These are phyloP conservation scores for Drosophila subquinaria DNA, from an alignment of 2,888 invertebrate genomes.

Conservation along the genomic window DNA sequence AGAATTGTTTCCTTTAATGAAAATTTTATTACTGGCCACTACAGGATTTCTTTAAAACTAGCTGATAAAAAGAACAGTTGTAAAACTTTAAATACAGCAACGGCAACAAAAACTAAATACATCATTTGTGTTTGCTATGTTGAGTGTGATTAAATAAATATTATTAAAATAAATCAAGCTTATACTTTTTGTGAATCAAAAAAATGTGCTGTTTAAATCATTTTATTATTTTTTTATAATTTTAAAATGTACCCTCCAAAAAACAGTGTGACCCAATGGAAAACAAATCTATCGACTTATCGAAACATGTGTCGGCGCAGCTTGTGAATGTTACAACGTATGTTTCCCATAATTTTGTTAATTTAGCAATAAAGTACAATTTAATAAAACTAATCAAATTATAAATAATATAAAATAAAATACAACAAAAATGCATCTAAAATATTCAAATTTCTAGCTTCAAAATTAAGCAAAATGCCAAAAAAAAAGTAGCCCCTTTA, in stretches of 20 bases:
- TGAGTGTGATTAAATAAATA: conserved; percentile 79
- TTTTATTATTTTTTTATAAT: no score
- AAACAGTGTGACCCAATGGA: background rate
- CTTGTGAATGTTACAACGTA: background rate
- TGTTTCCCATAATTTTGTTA: no score
- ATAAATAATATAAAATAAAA: no score
- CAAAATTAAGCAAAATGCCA: no score
- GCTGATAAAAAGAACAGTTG: conserved; percentile 62
- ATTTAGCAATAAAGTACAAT: no score
- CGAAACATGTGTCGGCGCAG: background rate
- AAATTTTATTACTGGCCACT: conserved; percentile 31
- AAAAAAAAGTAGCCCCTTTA: no score
- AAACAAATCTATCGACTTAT: conserved; percentile 26
- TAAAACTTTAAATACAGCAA: conserved; percentile 63
- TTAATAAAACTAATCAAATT: no score
- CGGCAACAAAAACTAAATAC: conserved; percentile 34
- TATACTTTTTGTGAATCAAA: conserved; percentile 4
- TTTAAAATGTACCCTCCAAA: background rate
- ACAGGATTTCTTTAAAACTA: conserved; percentile 43
- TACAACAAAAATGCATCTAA: no score
- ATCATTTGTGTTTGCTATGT: conserved; percentile 69
- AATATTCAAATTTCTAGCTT: no score
- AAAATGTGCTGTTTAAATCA: no score
- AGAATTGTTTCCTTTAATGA: conserved; percentile 18
- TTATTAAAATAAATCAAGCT: conserved; percentile 62